Percentiles rank a stretch among this genome's conserved stretches.
Conservation (phyloP, 2,113 vertebrate species). For the Acanthochromis polyacanthus region DNA sequence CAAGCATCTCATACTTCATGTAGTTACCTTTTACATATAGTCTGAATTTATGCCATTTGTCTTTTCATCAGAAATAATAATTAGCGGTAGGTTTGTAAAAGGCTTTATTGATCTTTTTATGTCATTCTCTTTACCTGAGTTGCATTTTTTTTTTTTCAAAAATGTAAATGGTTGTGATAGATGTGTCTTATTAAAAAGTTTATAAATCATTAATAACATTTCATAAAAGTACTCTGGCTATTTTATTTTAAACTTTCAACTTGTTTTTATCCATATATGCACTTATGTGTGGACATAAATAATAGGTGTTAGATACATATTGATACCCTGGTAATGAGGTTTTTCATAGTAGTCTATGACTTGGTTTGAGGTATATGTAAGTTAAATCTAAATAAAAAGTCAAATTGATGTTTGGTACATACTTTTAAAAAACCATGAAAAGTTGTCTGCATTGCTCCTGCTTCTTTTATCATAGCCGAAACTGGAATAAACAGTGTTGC, state of each 20-base stretch:
- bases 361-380: background rate
- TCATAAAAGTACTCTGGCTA: conserved; percentile 9
- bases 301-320: background rate
- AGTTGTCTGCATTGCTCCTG: conserved; percentile 1
- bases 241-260: background rate
- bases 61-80: conserved; percentile 1
- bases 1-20: conserved; percentile 49
- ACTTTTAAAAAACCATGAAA: background rate
- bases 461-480: background rate
- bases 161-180: conserved; percentile 37
- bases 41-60: conserved; percentile 2
- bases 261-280: background rate
- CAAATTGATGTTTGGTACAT: background rate
- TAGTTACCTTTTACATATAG: background rate
- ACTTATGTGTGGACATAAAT: background rate
- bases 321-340: background rate
- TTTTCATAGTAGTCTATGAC: background rate
- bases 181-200: conserved; percentile 48
- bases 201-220: conserved; percentile 27
- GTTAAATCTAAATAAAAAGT: background rate
- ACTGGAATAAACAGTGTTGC: conserved; percentile 9
- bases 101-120: background rate
- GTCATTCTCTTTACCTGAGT: background rate
- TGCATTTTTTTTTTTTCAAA: conserved; percentile 25
- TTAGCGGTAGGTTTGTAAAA: background rate